These are phyloP conservation scores for Pangasianodon hypophthalmus DNA, from an alignment of 2,113 vertebrate species.

Conservation along the genomic window DNA sequence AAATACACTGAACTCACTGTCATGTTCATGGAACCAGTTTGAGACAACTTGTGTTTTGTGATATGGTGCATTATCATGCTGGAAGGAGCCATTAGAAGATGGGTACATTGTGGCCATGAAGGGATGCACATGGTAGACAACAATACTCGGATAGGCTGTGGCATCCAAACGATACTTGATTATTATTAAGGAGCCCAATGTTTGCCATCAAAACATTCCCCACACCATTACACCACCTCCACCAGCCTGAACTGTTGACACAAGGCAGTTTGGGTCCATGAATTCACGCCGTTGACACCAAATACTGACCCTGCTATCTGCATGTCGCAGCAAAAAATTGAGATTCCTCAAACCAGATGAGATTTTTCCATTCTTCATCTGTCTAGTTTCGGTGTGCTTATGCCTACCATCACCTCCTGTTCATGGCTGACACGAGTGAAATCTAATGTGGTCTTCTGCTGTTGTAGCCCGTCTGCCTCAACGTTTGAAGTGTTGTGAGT, in stretches of 20 bases:
- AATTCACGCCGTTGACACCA: background rate
- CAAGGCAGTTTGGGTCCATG: background rate
- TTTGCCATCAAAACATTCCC: background rate
- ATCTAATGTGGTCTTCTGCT: background rate
- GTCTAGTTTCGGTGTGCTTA: background rate
- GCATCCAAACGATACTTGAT: background rate
- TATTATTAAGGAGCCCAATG: no score
- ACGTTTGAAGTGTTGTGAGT: background rate
- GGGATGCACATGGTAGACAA: background rate
- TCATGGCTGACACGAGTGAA: background rate
- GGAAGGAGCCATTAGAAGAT: background rate
- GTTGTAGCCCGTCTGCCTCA: background rate
- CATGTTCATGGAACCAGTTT: background rate
- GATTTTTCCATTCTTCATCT: background rate
- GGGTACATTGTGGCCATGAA: background rate
- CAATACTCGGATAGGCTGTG: background rate
- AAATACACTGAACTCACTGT: background rate
- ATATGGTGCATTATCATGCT: background rate
- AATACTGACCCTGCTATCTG: background rate
- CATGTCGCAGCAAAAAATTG: background rate
- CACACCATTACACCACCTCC: background rate
- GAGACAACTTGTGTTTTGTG: background rate
- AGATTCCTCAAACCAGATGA: background rate
- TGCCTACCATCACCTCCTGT: background rate
- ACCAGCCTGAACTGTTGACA: background rate